A percentile compares a stretch with the other conserved stretches of the same genome.
Evolutionary conservation across 2,888 invertebrate genomes (phyloP).

Genomic region (Plebejus argus): DNA sequence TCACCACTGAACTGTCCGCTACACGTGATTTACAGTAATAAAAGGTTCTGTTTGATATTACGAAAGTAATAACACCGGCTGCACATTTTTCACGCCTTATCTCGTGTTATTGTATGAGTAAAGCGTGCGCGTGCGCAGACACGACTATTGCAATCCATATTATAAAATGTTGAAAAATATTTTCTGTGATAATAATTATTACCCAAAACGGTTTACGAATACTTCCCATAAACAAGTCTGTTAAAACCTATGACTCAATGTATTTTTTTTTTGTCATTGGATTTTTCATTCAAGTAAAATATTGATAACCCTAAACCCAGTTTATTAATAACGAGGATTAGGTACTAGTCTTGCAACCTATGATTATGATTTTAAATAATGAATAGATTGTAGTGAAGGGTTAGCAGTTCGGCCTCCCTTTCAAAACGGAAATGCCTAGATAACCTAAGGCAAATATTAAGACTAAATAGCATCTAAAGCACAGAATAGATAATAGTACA

Average conservation of each 20-base stretch:
- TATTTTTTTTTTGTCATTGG: not conserved
- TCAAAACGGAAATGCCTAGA: not conserved
- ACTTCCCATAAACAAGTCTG: not conserved
- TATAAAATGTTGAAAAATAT: too few relatives aligned
- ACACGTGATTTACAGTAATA: slow-evolving; percentile 23
- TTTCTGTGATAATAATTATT: too few relatives aligned
- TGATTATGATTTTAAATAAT: slow-evolving; percentile 9
- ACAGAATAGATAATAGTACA: too few relatives aligned
- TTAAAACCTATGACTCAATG: not conserved
- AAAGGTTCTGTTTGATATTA: slow-evolving; percentile 25
- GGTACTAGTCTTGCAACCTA: not conserved
- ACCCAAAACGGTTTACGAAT: too few relatives aligned
- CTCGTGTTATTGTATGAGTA: slow-evolving; percentile 12
- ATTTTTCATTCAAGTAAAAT: not conserved
- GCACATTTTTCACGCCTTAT: slow-evolving; percentile 10
- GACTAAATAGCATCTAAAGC: not conserved
- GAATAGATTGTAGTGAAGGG: not conserved
- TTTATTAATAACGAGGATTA: not conserved
- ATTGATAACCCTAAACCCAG: not conserved
- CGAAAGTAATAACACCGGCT: slow-evolving; percentile 17
- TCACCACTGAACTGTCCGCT: not conserved
- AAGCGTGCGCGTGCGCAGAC: not conserved
- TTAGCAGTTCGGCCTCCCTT: slow-evolving; percentile 17
- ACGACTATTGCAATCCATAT: not conserved
- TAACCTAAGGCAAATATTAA: not conserved